Percentiles rank a stretch among this genome's conserved stretches.
phyloP scores from a whole-genome alignment of 2,888 invertebrate genomes.

The Theretra japonica region DNA sequence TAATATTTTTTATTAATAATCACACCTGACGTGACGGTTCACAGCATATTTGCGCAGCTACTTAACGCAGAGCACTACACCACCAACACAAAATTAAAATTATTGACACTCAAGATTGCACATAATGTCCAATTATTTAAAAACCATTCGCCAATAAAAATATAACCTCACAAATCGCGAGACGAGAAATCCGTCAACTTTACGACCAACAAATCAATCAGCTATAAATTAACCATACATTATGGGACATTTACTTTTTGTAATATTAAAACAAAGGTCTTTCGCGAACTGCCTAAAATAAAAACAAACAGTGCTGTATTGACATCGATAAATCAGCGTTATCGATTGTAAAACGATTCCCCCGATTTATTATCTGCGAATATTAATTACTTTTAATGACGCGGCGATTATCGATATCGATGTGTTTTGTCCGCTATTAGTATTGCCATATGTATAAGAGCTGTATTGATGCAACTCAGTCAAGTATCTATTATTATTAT shows the following conservation, averaged over 20 bases:
- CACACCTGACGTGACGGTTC: too few relatives aligned
- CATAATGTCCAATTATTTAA: not conserved
- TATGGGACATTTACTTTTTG: not conserved
- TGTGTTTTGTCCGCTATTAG: not conserved
- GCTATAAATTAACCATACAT: not conserved
- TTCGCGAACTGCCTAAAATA: constrained; percentile 22
- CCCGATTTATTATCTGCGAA: constrained; percentile 31
- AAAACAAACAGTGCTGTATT: constrained; percentile 50
- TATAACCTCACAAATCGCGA: not conserved
- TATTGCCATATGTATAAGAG: too few relatives aligned
- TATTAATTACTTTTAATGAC: not conserved
- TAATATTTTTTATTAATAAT: too few relatives aligned
- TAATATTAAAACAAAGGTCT: not conserved
- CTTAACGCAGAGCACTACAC: too few relatives aligned
- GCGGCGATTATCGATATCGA: not conserved
- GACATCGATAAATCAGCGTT: constrained; percentile 53
- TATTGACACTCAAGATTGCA: not conserved
- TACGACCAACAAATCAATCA: constrained; percentile 5
- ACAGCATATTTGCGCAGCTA: too few relatives aligned
- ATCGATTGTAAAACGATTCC: constrained; percentile 29
- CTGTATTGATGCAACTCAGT: too few relatives aligned
- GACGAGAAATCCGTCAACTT: not conserved
- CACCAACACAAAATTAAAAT: not conserved
- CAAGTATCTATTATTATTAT: too few relatives aligned
- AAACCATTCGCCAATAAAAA: not conserved